These are phyloP conservation scores for Cavia porcellus DNA, from an alignment of 2,113 vertebrate genomes.

Conservation along the genomic window DNA sequence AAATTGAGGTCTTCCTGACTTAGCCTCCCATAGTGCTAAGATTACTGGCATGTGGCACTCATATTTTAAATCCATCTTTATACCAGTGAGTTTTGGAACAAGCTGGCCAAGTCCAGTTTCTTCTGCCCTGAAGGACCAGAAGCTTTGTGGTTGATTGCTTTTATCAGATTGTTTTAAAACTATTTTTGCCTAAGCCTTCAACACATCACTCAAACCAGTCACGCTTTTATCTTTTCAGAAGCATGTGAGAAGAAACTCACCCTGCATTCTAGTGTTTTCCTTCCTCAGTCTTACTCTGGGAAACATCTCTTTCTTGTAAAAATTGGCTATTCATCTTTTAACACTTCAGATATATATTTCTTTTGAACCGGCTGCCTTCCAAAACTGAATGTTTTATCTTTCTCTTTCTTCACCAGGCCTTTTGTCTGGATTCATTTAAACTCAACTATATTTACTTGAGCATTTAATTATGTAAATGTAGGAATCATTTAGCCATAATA, in stretches of 20 bases:
- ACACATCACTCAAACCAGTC: conserved; percentile 55
- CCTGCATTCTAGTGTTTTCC: background rate
- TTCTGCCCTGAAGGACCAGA: background rate
- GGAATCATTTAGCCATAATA: background rate
- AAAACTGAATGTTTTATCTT: conserved; percentile 56
- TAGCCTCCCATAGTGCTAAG: background rate
- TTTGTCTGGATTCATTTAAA: conserved; percentile 49
- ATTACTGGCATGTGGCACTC: background rate
- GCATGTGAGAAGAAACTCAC: conserved; percentile 34
- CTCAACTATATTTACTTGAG: conserved; percentile 35
- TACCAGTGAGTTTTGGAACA: background rate
- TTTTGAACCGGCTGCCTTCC: conserved; percentile 47
- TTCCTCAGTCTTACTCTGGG: background rate
- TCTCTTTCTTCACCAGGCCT: background rate
- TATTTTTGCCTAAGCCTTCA: conserved; percentile 43
- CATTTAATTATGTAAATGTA: background rate
- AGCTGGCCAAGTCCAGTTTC: background rate
- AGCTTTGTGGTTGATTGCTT: background rate
- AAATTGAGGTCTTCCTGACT: background rate
- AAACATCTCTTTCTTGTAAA: conserved; percentile 60
- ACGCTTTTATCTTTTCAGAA: conserved; percentile 62
- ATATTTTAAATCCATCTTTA: conserved; percentile 32
- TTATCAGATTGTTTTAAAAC: conserved; percentile 46
- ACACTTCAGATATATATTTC: conserved; percentile 44
- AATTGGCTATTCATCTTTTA: conserved; percentile 47